Evolutionary conservation across 2,797 vertebrate genomes (phyloP).

Genomic region (Passerculus sandwichensis): DNA sequence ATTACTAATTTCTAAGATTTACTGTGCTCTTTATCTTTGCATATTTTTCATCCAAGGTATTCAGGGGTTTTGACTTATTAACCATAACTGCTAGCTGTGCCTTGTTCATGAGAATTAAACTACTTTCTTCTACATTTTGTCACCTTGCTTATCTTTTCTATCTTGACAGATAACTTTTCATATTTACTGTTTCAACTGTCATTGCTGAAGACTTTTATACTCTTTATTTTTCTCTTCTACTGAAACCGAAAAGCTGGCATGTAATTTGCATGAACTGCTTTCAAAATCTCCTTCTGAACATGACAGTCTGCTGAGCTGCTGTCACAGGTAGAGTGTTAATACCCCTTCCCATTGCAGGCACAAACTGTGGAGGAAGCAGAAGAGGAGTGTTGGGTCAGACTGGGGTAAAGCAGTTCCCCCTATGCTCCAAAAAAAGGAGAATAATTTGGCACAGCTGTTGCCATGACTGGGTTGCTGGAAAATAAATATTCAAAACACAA

Average conservation of each 20-base stretch:
- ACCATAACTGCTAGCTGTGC: background rate
- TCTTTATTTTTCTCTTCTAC: background rate
- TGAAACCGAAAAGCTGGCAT: conserved; percentile 18
- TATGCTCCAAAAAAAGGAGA: background rate
- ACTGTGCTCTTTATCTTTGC: background rate
- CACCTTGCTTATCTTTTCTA: background rate
- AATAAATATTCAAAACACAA: background rate
- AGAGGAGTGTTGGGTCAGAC: background rate
- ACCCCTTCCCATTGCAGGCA: conserved; percentile 24
- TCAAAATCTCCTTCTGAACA: conserved; percentile 54
- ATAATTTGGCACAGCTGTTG: background rate
- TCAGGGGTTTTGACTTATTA: background rate
- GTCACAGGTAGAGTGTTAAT: conserved; percentile 39
- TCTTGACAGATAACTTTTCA: background rate
- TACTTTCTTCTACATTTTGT: background rate
- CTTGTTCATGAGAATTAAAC: background rate
- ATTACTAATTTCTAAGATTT: background rate
- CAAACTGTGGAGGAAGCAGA: background rate
- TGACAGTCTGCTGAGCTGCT: conserved; percentile 53
- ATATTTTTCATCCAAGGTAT: background rate
- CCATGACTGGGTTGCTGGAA: background rate
- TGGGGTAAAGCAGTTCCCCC: background rate
- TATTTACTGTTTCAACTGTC: conserved; percentile 36
- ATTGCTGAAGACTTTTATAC: conserved; percentile 14
- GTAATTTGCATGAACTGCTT: conserved; percentile 56